Conservation (phyloP, 2,888 invertebrate species). For the Eumacrocentrus americanus region DNA sequence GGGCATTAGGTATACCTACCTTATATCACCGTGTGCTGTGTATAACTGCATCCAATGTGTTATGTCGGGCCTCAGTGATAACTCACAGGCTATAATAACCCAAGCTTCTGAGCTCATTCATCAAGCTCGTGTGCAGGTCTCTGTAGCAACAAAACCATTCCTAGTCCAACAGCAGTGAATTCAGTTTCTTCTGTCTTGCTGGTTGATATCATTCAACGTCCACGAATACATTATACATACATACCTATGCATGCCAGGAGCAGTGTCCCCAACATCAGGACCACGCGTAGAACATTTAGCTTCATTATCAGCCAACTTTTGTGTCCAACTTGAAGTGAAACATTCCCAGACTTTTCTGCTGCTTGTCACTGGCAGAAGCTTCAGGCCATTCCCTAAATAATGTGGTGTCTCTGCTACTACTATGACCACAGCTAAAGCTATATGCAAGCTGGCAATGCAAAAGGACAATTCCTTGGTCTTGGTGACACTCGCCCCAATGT, state of each 20-base stretch:
- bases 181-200: too few relatives aligned
- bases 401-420: neutral
- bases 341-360: neutral
- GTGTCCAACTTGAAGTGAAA: neutral
- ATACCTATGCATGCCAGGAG: neutral
- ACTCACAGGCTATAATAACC: neutral
- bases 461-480: neutral
- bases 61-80: too few relatives aligned
- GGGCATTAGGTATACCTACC: too few relatives aligned
- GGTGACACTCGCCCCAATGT: neutral
- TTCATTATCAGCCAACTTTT: too few relatives aligned
- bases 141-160: neutral
- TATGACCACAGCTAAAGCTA: constrained; percentile 1
- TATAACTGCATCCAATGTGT: too few relatives aligned
- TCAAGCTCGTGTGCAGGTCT: neutral
- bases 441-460: too few relatives aligned
- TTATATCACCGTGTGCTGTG: too few relatives aligned
- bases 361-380: neutral
- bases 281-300: too few relatives aligned
- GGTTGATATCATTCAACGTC: neutral
- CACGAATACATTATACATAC: too few relatives aligned
- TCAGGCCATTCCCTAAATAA: neutral
- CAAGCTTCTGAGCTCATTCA: neutral
- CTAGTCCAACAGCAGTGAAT: too few relatives aligned
- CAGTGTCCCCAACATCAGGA: neutral